Evolutionary conservation across 2,797 vertebrate species (phyloP).

Genomic region (Manis javanica): DNA sequence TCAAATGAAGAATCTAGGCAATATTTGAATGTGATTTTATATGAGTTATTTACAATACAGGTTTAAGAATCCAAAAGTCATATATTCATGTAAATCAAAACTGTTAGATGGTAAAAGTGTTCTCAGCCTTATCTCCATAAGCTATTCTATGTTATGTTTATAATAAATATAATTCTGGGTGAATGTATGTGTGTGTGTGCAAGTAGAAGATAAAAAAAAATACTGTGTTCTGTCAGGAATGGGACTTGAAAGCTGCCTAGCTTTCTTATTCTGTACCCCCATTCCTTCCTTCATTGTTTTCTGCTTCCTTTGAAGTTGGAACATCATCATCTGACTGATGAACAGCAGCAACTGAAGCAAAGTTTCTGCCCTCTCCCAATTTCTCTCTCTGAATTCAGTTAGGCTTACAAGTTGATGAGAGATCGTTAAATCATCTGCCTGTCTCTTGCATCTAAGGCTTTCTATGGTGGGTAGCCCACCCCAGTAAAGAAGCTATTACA

Average conservation of each 20-base stretch:
- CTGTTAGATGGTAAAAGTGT: background rate
- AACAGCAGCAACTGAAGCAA: background rate
- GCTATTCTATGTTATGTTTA: background rate
- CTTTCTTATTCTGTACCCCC: background rate
- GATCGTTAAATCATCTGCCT: background rate
- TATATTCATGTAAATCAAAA: conserved; percentile 9
- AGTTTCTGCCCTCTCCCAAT: background rate
- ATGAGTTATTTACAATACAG: background rate
- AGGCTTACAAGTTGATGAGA: background rate
- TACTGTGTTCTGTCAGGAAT: background rate
- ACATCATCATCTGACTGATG: background rate
- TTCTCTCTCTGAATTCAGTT: background rate
- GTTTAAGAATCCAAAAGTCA: background rate
- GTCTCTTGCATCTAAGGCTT: background rate
- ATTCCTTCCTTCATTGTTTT: background rate
- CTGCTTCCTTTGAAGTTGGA: background rate
- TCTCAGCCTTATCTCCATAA: background rate
- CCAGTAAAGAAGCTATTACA: background rate
- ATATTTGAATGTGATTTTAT: background rate
- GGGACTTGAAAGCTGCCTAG: background rate
- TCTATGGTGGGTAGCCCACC: background rate
- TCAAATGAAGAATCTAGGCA: background rate
- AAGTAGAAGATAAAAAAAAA: background rate
- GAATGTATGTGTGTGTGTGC: background rate
- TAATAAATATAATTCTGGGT: background rate